These are phyloP conservation scores for Elegia similella DNA, from an alignment of 2,888 invertebrate genomes.

Conservation along the genomic window DNA sequence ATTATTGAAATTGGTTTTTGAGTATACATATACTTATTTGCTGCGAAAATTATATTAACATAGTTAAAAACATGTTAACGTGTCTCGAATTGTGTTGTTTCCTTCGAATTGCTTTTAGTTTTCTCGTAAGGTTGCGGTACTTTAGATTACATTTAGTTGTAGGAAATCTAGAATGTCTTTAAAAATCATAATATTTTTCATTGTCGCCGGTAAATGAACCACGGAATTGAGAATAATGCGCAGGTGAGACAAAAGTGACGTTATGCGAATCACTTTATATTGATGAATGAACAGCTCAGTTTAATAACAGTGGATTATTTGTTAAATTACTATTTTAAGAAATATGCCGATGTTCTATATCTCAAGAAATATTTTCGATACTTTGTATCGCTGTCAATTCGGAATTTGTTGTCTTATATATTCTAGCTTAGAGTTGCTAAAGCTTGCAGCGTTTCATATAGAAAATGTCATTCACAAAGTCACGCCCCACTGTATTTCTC, in stretches of 20 bases:
- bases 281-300: background rate
- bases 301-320: no score
- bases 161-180: background rate
- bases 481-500: no score
- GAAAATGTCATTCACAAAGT: no score
- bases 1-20: background rate
- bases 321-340: no score
- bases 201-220: background rate
- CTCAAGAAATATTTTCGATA: no score
- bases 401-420: no score
- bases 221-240: background rate
- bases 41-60: background rate
- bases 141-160: background rate
- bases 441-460: no score
- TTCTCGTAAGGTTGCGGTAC: conserved; percentile 11
- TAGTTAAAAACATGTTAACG: background rate
- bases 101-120: conserved; percentile 10
- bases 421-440: no score
- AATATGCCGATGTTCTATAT: no score
- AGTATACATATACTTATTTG: background rate
- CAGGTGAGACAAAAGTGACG: background rate
- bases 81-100: conserved; percentile 4
- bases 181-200: background rate
- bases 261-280: background rate
- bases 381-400: no score